Conservation (phyloP, 2,113 vertebrate species). For the Gallinago media region DNA sequence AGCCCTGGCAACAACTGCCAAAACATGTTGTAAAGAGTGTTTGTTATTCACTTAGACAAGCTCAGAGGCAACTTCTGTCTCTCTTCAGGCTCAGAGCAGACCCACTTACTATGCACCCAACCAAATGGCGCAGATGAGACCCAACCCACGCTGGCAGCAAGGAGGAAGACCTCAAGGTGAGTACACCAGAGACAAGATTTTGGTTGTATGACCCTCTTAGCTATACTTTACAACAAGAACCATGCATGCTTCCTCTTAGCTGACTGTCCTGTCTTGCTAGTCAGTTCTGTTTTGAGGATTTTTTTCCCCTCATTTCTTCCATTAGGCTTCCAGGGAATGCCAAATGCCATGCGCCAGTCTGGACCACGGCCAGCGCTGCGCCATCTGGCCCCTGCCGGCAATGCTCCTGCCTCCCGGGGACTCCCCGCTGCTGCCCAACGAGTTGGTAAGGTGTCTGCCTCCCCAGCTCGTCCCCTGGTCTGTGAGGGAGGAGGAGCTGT, state of each 20-base stretch:
- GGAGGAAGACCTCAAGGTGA: constrained; percentile 96
- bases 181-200: not conserved
- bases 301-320: not conserved
- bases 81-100: constrained; percentile 91
- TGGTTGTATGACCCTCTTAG: not conserved
- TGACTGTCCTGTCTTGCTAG: not conserved
- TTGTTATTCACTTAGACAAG: not conserved
- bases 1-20: not conserved
- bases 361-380: constrained; percentile 90
- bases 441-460: constrained; percentile 81
- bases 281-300: not conserved
- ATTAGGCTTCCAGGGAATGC: constrained; percentile 92
- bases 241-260: not conserved
- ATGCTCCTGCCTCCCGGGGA: constrained; percentile 88
- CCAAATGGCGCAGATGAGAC: constrained; percentile 95
- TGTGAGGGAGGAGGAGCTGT: not conserved
- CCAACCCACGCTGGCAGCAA: constrained; percentile 96
- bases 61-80: not conserved
- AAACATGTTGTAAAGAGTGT: not conserved
- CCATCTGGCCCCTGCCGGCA: constrained; percentile 86
- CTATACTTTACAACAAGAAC: not conserved
- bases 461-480: not conserved
- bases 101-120: constrained; percentile 97
- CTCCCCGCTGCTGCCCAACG: constrained; percentile 84
- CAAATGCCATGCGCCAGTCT: constrained; percentile 91